Percentiles rank a stretch among this genome's conserved stretches.
phyloP scores from a whole-genome alignment of 2,888 invertebrate genomes.

The Diabrotica balteata region DNA sequence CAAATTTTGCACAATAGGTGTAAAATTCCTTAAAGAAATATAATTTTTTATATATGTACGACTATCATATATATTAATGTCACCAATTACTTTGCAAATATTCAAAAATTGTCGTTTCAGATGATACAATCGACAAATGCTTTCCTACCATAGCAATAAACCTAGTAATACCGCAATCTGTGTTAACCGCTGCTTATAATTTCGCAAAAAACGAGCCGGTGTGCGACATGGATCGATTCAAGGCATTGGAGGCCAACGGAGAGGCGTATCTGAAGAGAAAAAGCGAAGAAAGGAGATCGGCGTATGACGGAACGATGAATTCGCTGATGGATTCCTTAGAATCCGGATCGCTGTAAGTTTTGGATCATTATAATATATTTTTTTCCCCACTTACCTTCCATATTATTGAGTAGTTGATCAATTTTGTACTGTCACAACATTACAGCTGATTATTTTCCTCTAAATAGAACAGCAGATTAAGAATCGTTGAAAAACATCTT shows the following conservation, averaged over 20 bases:
- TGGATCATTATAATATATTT: too few relatives aligned
- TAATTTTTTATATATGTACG: too few relatives aligned
- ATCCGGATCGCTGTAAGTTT: constrained; percentile 62
- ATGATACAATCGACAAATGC: constrained; percentile 65
- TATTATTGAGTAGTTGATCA: too few relatives aligned
- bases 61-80: too few relatives aligned
- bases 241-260: constrained; percentile 58
- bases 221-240: constrained; percentile 57
- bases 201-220: constrained; percentile 60
- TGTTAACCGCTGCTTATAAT: constrained; percentile 62
- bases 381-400: too few relatives aligned
- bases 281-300: constrained; percentile 61
- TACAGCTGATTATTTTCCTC: too few relatives aligned
- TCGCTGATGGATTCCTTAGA: constrained; percentile 65
- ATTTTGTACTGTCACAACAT: too few relatives aligned
- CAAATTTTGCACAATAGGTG: too few relatives aligned
- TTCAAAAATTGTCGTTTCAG: constrained; percentile 57
- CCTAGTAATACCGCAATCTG: constrained; percentile 63
- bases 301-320: constrained; percentile 64
- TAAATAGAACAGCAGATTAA: too few relatives aligned
- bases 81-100: too few relatives aligned
- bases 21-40: too few relatives aligned
- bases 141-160: constrained; percentile 71
- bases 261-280: constrained; percentile 51
- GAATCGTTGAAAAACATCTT: too few relatives aligned